Evolutionary conservation across 2,113 vertebrate species (phyloP).

Genomic region (Diadophis punctatus): DNA sequence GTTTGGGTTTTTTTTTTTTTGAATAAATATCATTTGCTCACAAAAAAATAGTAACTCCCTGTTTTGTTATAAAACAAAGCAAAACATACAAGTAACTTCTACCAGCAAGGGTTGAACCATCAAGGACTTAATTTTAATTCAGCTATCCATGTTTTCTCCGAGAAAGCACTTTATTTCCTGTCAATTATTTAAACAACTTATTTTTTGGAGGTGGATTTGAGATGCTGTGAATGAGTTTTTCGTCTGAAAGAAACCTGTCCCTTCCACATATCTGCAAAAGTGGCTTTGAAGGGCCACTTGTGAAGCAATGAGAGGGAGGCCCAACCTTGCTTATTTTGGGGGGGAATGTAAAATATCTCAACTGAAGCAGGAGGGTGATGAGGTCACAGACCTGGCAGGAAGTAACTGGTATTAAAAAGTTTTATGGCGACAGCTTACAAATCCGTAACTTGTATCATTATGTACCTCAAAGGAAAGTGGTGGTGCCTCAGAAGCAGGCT

Average conservation of each 20-base stretch:
- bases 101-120: not conserved
- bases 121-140: slow-evolving; percentile 21
- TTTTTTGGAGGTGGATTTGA: slow-evolving; percentile 19
- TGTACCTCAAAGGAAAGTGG: slow-evolving; percentile 46
- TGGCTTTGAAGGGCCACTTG: slow-evolving; percentile 36
- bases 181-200: slow-evolving; percentile 34
- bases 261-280: slow-evolving; percentile 37
- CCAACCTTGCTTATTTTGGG: slow-evolving; percentile 34
- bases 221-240: slow-evolving; percentile 1
- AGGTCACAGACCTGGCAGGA: slow-evolving; percentile 45
- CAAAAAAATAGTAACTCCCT: not conserved
- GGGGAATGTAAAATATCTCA: slow-evolving; percentile 52
- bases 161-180: slow-evolving; percentile 52
- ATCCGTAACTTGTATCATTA: slow-evolving; percentile 40
- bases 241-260: slow-evolving; percentile 29
- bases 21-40: not conserved
- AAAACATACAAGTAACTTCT: not conserved
- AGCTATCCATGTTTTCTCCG: slow-evolving; percentile 40
- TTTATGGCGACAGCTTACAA: slow-evolving; percentile 53
- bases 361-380: slow-evolving; percentile 15
- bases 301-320: not conserved
- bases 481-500: slow-evolving; percentile 29
- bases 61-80: not conserved
- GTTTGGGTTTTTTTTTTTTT: not conserved
- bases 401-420: slow-evolving; percentile 49